Evolutionary conservation across 2,113 vertebrate genomes (phyloP).

Genomic region (Neotragus moschatus): DNA sequence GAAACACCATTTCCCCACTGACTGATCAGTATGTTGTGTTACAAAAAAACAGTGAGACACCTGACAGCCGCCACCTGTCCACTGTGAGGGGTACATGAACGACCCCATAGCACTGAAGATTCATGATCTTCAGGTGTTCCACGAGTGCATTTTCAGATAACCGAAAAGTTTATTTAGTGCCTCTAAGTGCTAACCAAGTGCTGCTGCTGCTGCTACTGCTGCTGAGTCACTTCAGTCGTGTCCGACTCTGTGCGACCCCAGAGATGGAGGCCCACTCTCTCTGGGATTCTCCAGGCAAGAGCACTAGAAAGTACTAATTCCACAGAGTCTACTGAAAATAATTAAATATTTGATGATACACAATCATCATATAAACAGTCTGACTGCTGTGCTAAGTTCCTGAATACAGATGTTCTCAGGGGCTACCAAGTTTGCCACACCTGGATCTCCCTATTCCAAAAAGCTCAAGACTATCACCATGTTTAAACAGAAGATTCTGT

Average conservation of each 20-base stretch:
- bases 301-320: conserved; percentile 16
- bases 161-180: conserved; percentile 3
- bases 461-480: not conserved
- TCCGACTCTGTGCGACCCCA: no score
- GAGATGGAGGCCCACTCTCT: no score
- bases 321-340: conserved; percentile 9
- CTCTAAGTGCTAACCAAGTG: conserved; percentile 28
- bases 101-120: not conserved
- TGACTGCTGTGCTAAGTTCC: not conserved
- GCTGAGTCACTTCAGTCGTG: no score
- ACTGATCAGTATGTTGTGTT: not conserved
- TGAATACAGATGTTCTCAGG: not conserved
- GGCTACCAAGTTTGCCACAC: not conserved
- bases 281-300: no score
- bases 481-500: not conserved
- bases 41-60: not conserved
- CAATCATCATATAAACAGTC: not conserved
- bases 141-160: conserved; percentile 1
- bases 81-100: not conserved
- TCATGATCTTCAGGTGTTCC: not conserved
- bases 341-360: conserved; percentile 12
- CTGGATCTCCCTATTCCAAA: not conserved
- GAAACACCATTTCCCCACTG: not conserved
- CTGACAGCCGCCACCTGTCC: not conserved
- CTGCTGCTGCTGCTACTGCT: no score